Evolutionary conservation across 2,797 vertebrate species (phyloP).

Genomic region (Acridotheres tristis): DNA sequence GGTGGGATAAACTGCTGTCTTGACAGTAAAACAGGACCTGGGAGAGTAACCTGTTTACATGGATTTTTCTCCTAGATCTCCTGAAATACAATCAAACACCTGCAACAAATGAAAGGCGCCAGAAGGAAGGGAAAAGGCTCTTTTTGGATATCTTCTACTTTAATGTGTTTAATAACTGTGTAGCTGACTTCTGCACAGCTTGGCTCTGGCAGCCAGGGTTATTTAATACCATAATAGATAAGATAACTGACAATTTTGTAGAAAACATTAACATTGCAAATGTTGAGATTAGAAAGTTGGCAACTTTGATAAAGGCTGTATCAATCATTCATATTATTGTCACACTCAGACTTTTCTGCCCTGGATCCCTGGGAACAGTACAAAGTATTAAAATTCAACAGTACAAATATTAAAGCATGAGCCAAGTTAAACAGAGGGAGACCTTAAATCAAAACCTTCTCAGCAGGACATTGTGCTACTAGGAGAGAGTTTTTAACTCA

Average conservation of each 20-base stretch:
- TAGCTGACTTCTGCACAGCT: constrained; percentile 7
- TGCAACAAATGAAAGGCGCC: neutral
- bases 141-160: neutral
- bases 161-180: neutral
- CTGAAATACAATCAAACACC: neutral
- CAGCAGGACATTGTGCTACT: neutral
- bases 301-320: neutral
- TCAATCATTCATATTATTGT: constrained; percentile 22
- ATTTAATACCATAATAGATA: constrained; percentile 16
- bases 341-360: neutral
- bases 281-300: constrained; percentile 12
- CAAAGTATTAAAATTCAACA: constrained; percentile 35
- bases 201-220: neutral
- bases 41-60: neutral
- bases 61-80: neutral
- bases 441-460: constrained; percentile 35
- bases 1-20: neutral
- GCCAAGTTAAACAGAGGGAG: neutral
- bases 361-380: neutral
- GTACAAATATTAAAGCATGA: constrained; percentile 17
- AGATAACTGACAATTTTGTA: constrained; percentile 22
- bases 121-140: neutral
- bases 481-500: neutral
- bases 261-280: constrained; percentile 33
- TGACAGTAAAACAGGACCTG: neutral